These are phyloP conservation scores for Stomatorhinus ivindoensis DNA, from an alignment of 2,113 vertebrate species.

Conservation along the genomic window DNA sequence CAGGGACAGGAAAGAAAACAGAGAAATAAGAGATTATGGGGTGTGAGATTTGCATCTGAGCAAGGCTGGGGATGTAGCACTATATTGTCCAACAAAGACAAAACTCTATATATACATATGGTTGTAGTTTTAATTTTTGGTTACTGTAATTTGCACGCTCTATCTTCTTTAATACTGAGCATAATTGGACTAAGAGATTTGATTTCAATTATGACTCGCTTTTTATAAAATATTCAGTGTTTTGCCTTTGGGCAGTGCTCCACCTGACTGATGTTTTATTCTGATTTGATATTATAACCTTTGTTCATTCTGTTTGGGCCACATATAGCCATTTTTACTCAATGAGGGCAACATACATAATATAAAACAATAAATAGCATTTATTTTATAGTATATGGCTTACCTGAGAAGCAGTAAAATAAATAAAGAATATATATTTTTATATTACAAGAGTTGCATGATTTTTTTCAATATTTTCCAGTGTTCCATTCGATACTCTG, in stretches of 20 bases:
- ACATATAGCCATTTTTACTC: background rate
- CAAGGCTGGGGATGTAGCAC: background rate
- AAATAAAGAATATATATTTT: background rate
- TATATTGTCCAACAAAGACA: background rate
- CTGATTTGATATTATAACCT: background rate
- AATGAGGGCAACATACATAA: background rate
- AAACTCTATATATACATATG: background rate
- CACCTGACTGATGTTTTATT: background rate
- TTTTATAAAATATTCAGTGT: background rate
- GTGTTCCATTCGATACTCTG: too few relatives aligned
- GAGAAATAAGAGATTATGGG: background rate
- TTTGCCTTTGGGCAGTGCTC: background rate
- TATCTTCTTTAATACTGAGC: background rate
- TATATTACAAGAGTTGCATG: too few relatives aligned
- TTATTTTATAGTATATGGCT: background rate
- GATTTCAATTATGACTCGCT: background rate
- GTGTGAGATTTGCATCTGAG: background rate
- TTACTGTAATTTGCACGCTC: background rate
- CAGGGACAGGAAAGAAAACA: slow-evolving; percentile 36
- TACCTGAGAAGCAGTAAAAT: background rate
- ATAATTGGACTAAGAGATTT: background rate
- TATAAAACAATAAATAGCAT: background rate
- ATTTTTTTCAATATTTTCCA: too few relatives aligned
- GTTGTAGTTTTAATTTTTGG: background rate
- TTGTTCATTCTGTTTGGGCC: background rate